Conservation (phyloP, 2,797 vertebrate genomes). For the Pteropus rufus region DNA sequence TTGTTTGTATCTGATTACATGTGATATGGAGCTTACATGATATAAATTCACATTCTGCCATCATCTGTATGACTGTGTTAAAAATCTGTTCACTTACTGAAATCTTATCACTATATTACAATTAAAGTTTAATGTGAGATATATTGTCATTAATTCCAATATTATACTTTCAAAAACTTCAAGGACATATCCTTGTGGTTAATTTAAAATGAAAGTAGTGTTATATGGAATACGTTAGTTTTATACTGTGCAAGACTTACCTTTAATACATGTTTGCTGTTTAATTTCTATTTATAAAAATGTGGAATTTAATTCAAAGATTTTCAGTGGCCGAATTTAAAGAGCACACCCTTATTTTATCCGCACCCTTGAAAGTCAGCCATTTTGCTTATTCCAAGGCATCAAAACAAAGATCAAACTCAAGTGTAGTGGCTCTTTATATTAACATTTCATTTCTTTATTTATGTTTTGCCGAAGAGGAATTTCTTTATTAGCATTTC, state of each 20-base stretch:
- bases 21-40: neutral
- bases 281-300: conserved; percentile 54
- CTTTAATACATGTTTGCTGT: conserved; percentile 40
- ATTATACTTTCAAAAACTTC: neutral
- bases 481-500: neutral
- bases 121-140: conserved; percentile 19
- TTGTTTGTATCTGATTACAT: neutral
- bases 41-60: neutral
- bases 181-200: neutral
- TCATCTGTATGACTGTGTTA: neutral
- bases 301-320: conserved; percentile 53
- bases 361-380: conserved; percentile 46
- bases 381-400: conserved; percentile 59
- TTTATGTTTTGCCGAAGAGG: neutral
- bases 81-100: neutral
- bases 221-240: neutral
- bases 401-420: neutral
- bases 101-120: neutral
- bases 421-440: neutral
- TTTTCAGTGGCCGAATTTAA: conserved; percentile 53
- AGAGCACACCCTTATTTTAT: neutral
- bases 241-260: neutral
- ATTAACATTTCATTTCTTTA: neutral
- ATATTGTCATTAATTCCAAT: neutral
- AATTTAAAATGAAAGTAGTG: conserved; percentile 4